A percentile compares a stretch with the other conserved stretches of the same genome.
Conservation (phyloP, 2,888 invertebrate genomes). For the Dryadula phaetusa region DNA sequence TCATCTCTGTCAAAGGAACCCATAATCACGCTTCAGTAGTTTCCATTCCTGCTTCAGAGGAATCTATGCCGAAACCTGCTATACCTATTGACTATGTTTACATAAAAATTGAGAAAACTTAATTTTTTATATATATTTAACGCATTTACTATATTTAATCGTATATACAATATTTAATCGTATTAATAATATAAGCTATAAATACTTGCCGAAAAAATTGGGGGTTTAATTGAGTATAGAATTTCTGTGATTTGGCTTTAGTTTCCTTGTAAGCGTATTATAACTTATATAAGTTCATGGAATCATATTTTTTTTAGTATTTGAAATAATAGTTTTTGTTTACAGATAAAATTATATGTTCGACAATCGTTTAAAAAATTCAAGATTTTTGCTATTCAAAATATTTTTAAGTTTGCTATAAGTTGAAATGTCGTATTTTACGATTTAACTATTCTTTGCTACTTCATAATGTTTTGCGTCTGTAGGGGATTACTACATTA, state of each 20-base stretch:
- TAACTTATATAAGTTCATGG: no score
- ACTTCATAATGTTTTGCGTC: no score
- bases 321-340: no score
- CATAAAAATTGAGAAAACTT: constrained; percentile 19
- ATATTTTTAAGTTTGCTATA: background rate
- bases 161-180: no score
- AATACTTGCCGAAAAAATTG: no score
- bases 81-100: constrained; percentile 11
- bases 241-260: background rate
- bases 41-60: background rate
- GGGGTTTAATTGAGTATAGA: no score
- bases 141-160: no score
- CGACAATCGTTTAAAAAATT: no score
- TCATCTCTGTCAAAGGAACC: constrained; percentile 34
- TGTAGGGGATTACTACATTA: background rate
- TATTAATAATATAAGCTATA: no score
- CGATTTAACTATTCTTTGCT: no score
- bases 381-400: no score
- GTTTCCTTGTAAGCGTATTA: background rate
- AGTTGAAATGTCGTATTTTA: background rate
- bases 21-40: constrained; percentile 39
- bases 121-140: background rate
- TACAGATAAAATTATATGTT: no score
- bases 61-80: background rate
- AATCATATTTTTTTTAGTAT: background rate